A percentile compares a stretch with the other conserved stretches of the same genome.
phyloP scores from a whole-genome alignment of 2,113 vertebrate genomes.

The Misgurnus anguillicaudatus region DNA sequence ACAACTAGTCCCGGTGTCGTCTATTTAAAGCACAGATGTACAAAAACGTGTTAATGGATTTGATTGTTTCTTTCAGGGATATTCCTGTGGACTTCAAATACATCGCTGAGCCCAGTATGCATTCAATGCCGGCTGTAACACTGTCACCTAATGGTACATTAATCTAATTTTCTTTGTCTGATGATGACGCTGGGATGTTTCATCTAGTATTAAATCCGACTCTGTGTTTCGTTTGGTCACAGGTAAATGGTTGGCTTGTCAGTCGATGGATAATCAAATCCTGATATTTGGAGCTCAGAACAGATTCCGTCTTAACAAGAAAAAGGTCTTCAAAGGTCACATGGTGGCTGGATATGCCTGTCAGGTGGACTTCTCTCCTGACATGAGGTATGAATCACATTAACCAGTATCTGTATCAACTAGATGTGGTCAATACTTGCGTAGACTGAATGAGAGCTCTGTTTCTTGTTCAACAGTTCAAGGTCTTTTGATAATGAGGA shows the following conservation, averaged over 20 bases:
- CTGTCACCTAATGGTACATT: constrained; percentile 91
- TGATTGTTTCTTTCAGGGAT: constrained; percentile 80
- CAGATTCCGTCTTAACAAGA: constrained; percentile 97
- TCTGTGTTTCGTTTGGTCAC: background rate
- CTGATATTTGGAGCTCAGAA: constrained; percentile 98
- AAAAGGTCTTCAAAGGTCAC: constrained; percentile 98
- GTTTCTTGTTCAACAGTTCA: too few species aligned
- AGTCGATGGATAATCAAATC: constrained; percentile 99
- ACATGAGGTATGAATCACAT: constrained; percentile 86
- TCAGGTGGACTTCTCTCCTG: constrained; percentile 98
- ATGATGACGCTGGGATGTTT: too few species aligned
- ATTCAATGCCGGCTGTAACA: constrained; percentile 98
- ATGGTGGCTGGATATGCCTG: constrained; percentile 99
- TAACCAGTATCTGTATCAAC: too few species aligned
- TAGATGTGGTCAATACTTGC: too few species aligned
- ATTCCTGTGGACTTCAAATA: constrained; percentile 99
- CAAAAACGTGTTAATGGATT: constrained; percentile 1
- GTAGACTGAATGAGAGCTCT: too few species aligned
- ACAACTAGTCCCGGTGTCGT: too few species aligned
- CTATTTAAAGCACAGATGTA: too few species aligned
- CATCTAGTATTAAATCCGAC: background rate
- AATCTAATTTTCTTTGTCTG: too few species aligned
- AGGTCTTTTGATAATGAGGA: too few species aligned
- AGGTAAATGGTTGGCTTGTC: constrained; percentile 98
- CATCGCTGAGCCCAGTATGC: constrained; percentile 99